Evolutionary conservation across 2,888 invertebrate species (phyloP).

Genomic region (Plagodis pulveraria): DNA sequence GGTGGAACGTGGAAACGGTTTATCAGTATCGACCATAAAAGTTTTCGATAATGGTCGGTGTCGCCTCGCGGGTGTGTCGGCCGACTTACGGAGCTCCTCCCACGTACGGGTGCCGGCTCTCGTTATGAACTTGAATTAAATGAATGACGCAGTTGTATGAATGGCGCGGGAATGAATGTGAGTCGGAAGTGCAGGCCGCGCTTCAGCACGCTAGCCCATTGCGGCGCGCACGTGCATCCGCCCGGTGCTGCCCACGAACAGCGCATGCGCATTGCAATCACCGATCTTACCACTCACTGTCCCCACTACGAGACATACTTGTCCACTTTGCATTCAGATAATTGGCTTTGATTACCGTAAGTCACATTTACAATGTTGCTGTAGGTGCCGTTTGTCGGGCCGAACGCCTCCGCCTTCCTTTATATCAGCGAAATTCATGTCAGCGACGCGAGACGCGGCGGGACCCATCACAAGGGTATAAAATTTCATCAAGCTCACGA

Average conservation of each 20-base stretch:
- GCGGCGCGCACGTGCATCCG: slow-evolving; percentile 68
- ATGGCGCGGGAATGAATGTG: slow-evolving; percentile 81
- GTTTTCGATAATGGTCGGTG: slow-evolving; percentile 54
- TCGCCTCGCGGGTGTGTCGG: slow-evolving; percentile 56
- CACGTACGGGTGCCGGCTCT: slow-evolving; percentile 64
- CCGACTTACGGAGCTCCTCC: slow-evolving; percentile 59
- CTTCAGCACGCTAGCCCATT: slow-evolving; percentile 73
- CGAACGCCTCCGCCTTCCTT: slow-evolving; percentile 22
- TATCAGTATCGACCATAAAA: slow-evolving; percentile 62
- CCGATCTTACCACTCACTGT: neutral
- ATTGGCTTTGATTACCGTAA: neutral
- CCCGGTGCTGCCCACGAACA: slow-evolving; percentile 14
- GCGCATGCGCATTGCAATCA: neutral
- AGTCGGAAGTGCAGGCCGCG: slow-evolving; percentile 77
- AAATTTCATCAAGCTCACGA: slow-evolving; percentile 55
- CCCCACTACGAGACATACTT: too few relatives aligned
- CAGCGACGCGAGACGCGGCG: slow-evolving; percentile 17
- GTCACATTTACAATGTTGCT: slow-evolving; percentile 3
- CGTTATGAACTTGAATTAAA: slow-evolving; percentile 82
- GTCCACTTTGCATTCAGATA: slow-evolving; percentile 3
- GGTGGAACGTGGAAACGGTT: slow-evolving; percentile 51
- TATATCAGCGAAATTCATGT: slow-evolving; percentile 37
- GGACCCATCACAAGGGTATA: slow-evolving; percentile 50
- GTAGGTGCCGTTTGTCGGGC: slow-evolving; percentile 3
- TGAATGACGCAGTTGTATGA: slow-evolving; percentile 82